Evolutionary conservation across 2,797 vertebrate genomes (phyloP), one percentile per base, ranked within the genome.

Genomic region (Molossus alvarezi): DNA sequence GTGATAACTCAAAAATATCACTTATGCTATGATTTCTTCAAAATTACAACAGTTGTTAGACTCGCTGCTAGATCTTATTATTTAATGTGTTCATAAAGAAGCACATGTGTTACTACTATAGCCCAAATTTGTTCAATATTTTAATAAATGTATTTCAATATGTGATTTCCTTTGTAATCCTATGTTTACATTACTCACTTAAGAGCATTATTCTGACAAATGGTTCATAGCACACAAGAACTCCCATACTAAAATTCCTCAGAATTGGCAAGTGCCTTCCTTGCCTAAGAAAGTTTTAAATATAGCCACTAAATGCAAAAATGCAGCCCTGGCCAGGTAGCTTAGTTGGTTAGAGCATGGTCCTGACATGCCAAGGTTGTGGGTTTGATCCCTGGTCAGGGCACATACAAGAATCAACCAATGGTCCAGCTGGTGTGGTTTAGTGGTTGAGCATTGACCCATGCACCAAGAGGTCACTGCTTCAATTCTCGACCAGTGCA

Each of bases 171-270:
- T 83, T 84, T 84, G 1, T 88, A 69, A 87, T 75, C 65, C n/a
- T n/a, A 53, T 57, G 6, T 45, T 85, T 93, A 1, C 88, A 86
- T 73, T 88, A 79, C 48, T 90, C n/a, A 94, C 69, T 91, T 77
- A 58, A 86, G 92, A 85, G 37, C 45, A 94, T 53, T 95, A 64
- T 90, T 89, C 69, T 91, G 83, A 75, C 45, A 95, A 79, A 69
- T 84, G 9, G 23, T 23, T 91, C 58, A 77, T 58, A 41, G 60
- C n/a, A 80, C 27, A 80, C 65, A 93, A 89, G 57, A 71, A 90
- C n/a, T 90, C 29, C 8, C 72, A 4, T 65, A 84, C 27, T 58
- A 93, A n/a, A 10, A 53, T 64, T 90, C 53, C 18, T 5, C 57
- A 85, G 33, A 88, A 83, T 51, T 79, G 67, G 15, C 27, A 76